A percentile compares a stretch with the other conserved stretches of the same genome.
Evolutionary conservation across 2,888 invertebrate species (phyloP).

Genomic region (Sesia bembeciformis): DNA sequence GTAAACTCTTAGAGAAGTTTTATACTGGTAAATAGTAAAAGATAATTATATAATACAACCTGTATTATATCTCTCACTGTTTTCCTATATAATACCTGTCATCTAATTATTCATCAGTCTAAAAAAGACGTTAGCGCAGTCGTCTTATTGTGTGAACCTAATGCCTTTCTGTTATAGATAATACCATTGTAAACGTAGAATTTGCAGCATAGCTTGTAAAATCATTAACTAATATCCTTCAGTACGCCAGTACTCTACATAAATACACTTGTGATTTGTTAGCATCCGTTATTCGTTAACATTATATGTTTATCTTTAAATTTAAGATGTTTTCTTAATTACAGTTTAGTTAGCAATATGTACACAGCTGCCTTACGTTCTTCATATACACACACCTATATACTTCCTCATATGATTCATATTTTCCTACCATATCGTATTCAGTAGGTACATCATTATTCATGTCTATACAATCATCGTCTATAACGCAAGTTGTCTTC

Average conservation of each 20-base stretch:
- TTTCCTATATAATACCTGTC: background rate
- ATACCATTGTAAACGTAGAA: constrained; percentile 47
- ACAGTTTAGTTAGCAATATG: background rate
- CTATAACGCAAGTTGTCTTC: no score
- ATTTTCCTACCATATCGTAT: no score
- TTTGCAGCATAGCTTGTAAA: constrained; percentile 62
- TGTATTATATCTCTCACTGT: no score
- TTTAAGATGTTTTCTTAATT: constrained; percentile 68
- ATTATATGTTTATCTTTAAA: constrained; percentile 19
- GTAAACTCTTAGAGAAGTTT: no score
- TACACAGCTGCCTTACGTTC: no score
- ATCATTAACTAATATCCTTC: constrained; percentile 60
- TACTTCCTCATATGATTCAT: no score
- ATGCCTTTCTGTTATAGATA: constrained; percentile 38
- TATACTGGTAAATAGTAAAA: no score
- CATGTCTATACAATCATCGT: no score
- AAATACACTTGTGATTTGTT: constrained; percentile 35
- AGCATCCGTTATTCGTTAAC: constrained; percentile 15
- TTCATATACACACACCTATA: no score
- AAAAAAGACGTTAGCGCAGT: background rate
- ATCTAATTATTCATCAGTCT: background rate
- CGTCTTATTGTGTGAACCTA: constrained; percentile 50
- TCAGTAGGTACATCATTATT: no score
- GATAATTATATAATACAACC: no score
- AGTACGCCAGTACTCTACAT: constrained; percentile 49